Percentiles rank a stretch among this genome's conserved stretches.
Conservation (phyloP, 2,113 vertebrate species). For the Mohoua ochrocephala region DNA sequence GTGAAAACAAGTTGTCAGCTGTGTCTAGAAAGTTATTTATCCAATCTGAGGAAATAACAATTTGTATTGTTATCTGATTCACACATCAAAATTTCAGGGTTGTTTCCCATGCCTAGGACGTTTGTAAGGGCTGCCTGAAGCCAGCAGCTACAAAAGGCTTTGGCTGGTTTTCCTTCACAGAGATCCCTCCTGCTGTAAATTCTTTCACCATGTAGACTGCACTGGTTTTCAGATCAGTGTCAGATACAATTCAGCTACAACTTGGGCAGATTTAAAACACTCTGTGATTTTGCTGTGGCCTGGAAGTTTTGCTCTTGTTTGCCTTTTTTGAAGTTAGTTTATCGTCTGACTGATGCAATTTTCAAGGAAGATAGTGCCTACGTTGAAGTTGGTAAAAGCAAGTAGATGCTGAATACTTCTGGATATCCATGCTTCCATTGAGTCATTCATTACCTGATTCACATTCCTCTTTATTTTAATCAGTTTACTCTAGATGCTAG, state of each 20-base stretch:
- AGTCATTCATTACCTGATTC: background rate
- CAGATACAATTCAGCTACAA: background rate
- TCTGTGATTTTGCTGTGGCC: background rate
- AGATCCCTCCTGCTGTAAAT: background rate
- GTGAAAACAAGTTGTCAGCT: conserved; percentile 34
- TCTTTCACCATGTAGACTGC: background rate
- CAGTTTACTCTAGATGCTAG: background rate
- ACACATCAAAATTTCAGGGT: background rate
- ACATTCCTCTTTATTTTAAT: background rate
- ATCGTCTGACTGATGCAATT: background rate
- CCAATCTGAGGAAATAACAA: background rate
- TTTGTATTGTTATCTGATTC: conserved; percentile 9
- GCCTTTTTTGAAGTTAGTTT: background rate
- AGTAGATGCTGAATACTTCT: background rate
- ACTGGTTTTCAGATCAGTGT: background rate
- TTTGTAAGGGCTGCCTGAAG: background rate
- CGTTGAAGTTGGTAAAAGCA: background rate
- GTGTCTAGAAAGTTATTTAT: conserved; percentile 24
- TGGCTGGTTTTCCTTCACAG: background rate
- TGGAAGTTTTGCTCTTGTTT: background rate
- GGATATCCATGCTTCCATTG: background rate
- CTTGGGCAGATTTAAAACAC: background rate
- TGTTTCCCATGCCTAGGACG: background rate
- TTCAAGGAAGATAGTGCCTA: background rate
- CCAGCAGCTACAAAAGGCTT: background rate